phyloP scores from a whole-genome alignment of 2,888 invertebrate genomes.

The Quadroppia sp. region DNA sequence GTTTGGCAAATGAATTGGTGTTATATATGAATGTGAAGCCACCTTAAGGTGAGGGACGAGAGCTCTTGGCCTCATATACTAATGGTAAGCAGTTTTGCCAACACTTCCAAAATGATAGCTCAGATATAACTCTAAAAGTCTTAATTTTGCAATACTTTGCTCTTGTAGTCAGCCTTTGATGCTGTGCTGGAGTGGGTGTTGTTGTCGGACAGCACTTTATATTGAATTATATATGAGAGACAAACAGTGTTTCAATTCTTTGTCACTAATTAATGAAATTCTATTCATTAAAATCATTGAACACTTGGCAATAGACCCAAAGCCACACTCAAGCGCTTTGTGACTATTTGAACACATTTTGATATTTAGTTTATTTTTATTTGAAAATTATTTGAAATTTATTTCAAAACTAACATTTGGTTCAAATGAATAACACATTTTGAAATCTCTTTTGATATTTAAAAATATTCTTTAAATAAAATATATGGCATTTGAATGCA shows the following conservation, averaged over 20 bases:
- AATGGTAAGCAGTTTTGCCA: slow-evolving; percentile 20
- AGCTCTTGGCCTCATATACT: slow-evolving; percentile 7
- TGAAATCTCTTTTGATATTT: neutral
- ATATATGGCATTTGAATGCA: neutral
- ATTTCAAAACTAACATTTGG: neutral
- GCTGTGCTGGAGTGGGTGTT: neutral
- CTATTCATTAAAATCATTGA: neutral
- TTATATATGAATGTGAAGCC: neutral
- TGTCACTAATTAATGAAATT: slow-evolving; percentile 12
- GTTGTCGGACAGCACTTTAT: neutral
- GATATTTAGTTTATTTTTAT: neutral
- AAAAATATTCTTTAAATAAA: neutral
- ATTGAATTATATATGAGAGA: slow-evolving; percentile 16
- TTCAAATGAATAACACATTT: neutral
- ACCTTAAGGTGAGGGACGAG: slow-evolving; percentile 17
- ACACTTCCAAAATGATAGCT: slow-evolving; percentile 26
- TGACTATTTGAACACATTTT: neutral
- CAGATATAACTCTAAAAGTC: slow-evolving; percentile 26
- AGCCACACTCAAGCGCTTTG: neutral
- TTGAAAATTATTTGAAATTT: no score
- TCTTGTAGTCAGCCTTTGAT: neutral
- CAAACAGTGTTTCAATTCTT: neutral
- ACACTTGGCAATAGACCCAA: neutral
- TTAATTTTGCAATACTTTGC: slow-evolving; percentile 10
- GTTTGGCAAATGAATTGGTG: neutral